Percentiles rank a stretch among this genome's conserved stretches.
Evolutionary conservation across 1,140 invertebrate species (phyloP).

Genomic region (Hyles euphorbiae): DNA sequence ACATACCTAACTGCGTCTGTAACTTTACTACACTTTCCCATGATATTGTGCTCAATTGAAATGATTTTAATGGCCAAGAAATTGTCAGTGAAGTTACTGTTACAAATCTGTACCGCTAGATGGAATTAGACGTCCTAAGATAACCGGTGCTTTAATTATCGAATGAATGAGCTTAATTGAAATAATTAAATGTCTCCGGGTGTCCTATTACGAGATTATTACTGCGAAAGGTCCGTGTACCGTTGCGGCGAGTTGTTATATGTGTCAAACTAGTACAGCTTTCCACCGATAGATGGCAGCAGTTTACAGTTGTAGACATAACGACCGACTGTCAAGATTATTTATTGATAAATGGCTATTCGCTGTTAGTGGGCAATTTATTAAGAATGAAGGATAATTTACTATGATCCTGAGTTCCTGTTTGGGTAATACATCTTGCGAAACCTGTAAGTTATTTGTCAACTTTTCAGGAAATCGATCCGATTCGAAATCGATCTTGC

Average conservation of each 20-base stretch:
- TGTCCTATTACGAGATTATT: slow-evolving; percentile 23
- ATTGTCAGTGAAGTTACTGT: slow-evolving; percentile 9
- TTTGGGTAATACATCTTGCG: too few relatives aligned
- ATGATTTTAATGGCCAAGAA: too few relatives aligned
- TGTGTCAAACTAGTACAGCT: slow-evolving; percentile 36
- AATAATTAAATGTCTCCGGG: slow-evolving; percentile 23
- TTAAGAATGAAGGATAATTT: neutral
- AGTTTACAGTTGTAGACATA: slow-evolving; percentile 20
- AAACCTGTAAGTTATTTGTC: too few relatives aligned
- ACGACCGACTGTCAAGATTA: slow-evolving; percentile 6
- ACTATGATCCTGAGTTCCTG: too few relatives aligned
- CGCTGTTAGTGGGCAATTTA: slow-evolving; percentile 2
- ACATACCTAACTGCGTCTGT: neutral
- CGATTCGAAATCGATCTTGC: too few relatives aligned
- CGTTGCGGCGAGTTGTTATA: slow-evolving; percentile 40
- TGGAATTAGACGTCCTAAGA: slow-evolving; percentile 29
- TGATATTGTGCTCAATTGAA: too few relatives aligned
- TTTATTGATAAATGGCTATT: neutral
- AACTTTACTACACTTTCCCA: too few relatives aligned
- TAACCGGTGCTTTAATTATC: slow-evolving; percentile 12
- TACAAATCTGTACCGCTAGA: slow-evolving; percentile 28
- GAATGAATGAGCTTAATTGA: slow-evolving; percentile 28
- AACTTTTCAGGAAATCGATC: too few relatives aligned
- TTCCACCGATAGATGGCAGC: slow-evolving; percentile 40
- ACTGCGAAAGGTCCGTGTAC: slow-evolving; percentile 34